Evolutionary conservation across 53 echinoderm and acorn worm species (phyloP).

Genomic region (Patiria pectinifera): DNA sequence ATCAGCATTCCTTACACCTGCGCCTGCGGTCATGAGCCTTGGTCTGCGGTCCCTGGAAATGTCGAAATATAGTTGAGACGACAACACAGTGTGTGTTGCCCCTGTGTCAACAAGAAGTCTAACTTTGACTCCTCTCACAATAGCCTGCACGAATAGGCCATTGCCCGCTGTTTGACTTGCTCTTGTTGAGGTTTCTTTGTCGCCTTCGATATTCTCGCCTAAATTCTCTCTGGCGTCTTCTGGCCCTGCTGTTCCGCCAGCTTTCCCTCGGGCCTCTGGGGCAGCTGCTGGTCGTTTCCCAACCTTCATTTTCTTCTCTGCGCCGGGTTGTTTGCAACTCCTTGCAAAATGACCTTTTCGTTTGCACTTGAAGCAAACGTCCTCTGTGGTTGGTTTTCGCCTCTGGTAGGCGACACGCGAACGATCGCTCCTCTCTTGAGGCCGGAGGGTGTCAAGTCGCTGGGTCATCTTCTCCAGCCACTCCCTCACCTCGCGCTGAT

Average conservation of each 20-base stretch:
- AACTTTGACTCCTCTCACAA: background rate
- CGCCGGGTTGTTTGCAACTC: background rate
- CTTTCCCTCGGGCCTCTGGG: conserved; percentile 49
- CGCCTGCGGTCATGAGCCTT: background rate
- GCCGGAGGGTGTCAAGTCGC: background rate
- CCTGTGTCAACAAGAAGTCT: conserved; percentile 52
- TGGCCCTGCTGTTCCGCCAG: conserved; percentile 41
- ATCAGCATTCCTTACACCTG: conserved; percentile 35
- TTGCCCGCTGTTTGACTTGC: background rate
- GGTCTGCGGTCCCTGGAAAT: conserved; percentile 28
- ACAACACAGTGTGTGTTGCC: conserved; percentile 51
- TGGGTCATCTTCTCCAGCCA: conserved; percentile 9
- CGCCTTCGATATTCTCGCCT: background rate
- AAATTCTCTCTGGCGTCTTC: background rate
- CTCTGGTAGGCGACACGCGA: background rate
- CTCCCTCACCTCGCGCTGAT: background rate
- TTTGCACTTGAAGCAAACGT: background rate
- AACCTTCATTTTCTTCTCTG: background rate
- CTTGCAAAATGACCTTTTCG: conserved; percentile 11
- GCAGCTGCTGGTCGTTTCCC: conserved; percentile 52
- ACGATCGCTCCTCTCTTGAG: background rate
- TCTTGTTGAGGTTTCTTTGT: background rate
- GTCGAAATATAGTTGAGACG: background rate
- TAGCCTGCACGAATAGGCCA: conserved; percentile 28
- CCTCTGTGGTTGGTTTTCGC: background rate